Evolutionary conservation across 2,888 invertebrate species (phyloP).

Genomic region (Caenorhabditis panamensis): DNA sequence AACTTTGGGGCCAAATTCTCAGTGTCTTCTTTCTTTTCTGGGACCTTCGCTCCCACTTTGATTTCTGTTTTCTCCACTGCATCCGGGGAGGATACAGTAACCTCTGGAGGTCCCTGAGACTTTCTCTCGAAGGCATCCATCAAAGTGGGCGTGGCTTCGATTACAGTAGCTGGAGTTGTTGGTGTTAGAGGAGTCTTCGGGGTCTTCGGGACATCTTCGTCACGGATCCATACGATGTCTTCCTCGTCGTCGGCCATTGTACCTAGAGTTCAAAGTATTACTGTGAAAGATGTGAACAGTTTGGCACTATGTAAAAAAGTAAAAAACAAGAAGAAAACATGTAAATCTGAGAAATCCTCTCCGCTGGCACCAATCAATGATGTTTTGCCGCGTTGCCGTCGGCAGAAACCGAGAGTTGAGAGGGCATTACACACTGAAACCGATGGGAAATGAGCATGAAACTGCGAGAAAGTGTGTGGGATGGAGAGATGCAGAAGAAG

Average conservation of each 20-base stretch:
- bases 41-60: background rate
- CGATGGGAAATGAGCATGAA: conserved; percentile 36
- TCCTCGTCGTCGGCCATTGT: conserved; percentile 58
- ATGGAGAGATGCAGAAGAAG: conserved; percentile 11
- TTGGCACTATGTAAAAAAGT: background rate
- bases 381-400: background rate
- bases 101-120: conserved; percentile 23
- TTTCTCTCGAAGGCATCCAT: conserved; percentile 34
- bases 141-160: conserved; percentile 45
- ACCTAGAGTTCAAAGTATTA: no score
- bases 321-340: conserved; percentile 11
- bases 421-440: conserved; percentile 50
- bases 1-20: background rate
- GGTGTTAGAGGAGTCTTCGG: conserved; percentile 18
- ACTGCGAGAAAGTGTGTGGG: no score
- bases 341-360: no score
- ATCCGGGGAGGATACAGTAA: conserved; percentile 29
- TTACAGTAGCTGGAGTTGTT: conserved; percentile 53
- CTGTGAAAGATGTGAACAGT: no score
- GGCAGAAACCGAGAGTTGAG: conserved; percentile 32
- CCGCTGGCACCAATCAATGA: background rate
- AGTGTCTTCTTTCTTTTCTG: background rate
- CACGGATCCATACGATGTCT: conserved; percentile 57
- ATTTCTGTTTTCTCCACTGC: background rate
- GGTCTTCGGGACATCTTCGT: conserved; percentile 30